Base-by-base conservation (phyloP, 2,888 invertebrate genomes). In the Corbicula japonica region DNA sequence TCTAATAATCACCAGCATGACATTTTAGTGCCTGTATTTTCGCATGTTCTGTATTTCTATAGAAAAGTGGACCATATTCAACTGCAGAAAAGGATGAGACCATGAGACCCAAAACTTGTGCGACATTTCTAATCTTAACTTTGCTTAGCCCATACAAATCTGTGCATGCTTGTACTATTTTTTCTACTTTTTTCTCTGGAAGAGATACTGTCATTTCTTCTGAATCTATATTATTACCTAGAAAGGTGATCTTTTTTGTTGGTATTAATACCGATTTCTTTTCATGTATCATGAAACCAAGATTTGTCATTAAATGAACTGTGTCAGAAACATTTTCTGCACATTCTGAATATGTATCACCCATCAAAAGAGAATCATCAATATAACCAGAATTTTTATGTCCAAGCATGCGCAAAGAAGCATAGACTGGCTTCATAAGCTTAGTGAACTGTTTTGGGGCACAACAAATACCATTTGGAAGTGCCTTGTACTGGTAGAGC, bases 341-440 rank as follows among this genome's bases (percentile, higher is more conserved):
- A 62, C 80, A 79, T 30, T 76, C 69, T 12, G 30, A 6, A 12
- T 28, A 12, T 23, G 62, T 56, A 34, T 72, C 73, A 48, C 52
- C 72, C 18, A 66, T 21, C 2, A 83, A 44, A 12, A 81, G 44
- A 12, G 66, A 58, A 58, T 84, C 83, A 65, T 86, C 85, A 50
- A 82, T 83, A 50, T 82, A 84, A 18, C 75, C 74, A 26, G 69
- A 73, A 58, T 69, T 80, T 35, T 34, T 32, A 30, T 72, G 65
- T 6, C 86, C 83, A 34, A 63, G 56, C n/a, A 41, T 62, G 26
- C 85, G 35, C 35, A 81, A 52, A 26, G 54, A 30, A 26, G 83
- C 80, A 79, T 76, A 83, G n/a, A 86, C 80, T 46, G 80, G 81
- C 35, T 81, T 85, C 61, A 86, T 38, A 8, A 86, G 18, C 66